Conservation (phyloP, 2,888 invertebrate species). For the Acleris literana region DNA sequence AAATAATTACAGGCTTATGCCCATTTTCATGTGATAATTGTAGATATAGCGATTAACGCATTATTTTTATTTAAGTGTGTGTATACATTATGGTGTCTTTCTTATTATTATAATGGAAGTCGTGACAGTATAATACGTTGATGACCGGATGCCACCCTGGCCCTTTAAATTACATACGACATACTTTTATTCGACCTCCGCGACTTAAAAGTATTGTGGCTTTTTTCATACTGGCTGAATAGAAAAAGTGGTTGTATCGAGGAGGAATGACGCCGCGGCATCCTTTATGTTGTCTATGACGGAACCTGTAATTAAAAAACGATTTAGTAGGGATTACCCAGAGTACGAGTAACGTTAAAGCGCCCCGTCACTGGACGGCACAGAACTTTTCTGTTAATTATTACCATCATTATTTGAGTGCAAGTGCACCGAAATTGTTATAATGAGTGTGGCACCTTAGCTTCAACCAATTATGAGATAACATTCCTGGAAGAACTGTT, state of each 20-base stretch:
- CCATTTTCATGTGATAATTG: constrained; percentile 6
- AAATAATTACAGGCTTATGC: neutral
- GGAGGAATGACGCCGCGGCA: neutral
- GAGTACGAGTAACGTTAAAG: constrained; percentile 12
- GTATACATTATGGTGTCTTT: constrained; percentile 20
- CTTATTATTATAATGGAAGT: constrained; percentile 23
- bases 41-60: constrained; percentile 18
- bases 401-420: constrained; percentile 25
- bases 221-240: neutral
- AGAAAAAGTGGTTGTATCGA: neutral
- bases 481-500: constrained; percentile 20
- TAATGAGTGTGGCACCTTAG: constrained; percentile 43
- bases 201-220: neutral
- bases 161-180: constrained; percentile 17
- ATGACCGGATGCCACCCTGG: constrained; percentile 44
- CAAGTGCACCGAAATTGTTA: constrained; percentile 35
- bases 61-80: constrained; percentile 21
- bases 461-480: constrained; percentile 23
- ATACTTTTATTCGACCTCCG: neutral
- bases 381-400: constrained; percentile 6
- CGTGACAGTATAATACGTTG: constrained; percentile 24
- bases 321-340: constrained; percentile 9
- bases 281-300: constrained; percentile 16
- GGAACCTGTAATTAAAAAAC: constrained; percentile 23
- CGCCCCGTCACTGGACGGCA: neutral